Percentiles rank a stretch among this genome's conserved stretches.
phyloP scores from a whole-genome alignment of 2,113 vertebrate species.

The Amblyornis subalaris region DNA sequence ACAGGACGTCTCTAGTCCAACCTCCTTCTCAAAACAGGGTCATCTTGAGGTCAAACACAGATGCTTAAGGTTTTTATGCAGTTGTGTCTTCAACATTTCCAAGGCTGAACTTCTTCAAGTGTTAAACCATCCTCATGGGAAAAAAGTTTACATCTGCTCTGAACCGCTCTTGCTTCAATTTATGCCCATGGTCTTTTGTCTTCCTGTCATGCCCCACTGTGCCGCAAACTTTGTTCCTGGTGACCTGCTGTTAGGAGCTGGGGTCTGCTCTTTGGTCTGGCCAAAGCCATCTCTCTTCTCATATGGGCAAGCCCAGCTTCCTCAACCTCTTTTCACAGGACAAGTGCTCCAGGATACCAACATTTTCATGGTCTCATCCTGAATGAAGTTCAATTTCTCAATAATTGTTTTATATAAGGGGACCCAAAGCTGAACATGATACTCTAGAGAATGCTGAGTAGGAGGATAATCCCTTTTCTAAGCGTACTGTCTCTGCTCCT shows the following conservation, averaged over 20 bases:
- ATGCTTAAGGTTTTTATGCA: background rate
- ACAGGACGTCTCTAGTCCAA: background rate
- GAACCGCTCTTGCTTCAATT: background rate
- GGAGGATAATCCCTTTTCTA: background rate
- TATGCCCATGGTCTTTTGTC: background rate
- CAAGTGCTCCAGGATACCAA: background rate
- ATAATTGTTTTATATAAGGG: background rate
- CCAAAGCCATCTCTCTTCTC: background rate
- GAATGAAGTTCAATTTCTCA: background rate
- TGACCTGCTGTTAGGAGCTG: background rate
- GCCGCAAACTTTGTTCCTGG: background rate
- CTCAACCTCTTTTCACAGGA: background rate
- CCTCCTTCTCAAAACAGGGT: background rate
- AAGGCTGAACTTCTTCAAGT: background rate
- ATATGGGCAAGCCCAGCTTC: background rate
- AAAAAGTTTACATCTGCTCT: background rate
- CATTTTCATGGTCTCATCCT: background rate
- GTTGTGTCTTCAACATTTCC: background rate
- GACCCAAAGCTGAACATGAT: background rate
- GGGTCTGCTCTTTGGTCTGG: background rate
- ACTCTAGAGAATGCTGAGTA: background rate
- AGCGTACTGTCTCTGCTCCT: background rate
- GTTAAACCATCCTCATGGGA: background rate
- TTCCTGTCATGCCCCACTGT: background rate
- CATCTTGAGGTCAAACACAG: background rate